Percentiles rank a stretch among this genome's conserved stretches.
phyloP scores from a whole-genome alignment of 2,113 vertebrate genomes.

The Sorex fumeus region DNA sequence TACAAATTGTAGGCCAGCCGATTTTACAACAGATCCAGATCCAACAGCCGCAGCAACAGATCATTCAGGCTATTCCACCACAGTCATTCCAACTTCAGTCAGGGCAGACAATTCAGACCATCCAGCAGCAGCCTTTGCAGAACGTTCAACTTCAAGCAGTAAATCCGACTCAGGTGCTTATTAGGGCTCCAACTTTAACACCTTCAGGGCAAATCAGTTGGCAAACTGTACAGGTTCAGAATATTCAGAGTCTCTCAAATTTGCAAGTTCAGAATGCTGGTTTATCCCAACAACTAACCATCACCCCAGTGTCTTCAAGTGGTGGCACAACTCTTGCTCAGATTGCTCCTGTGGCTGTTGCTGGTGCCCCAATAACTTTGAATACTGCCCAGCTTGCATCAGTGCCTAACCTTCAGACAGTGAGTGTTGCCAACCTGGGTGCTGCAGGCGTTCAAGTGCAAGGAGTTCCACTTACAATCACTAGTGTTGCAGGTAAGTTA shows the following conservation, averaged over 20 bases:
- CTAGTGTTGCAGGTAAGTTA: constrained; percentile 96
- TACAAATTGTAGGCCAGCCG: constrained; percentile 96
- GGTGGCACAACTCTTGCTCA: constrained; percentile 93
- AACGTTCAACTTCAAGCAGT: constrained; percentile 95
- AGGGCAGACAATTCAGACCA: constrained; percentile 93
- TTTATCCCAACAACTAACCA: constrained; percentile 95
- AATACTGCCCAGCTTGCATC: constrained; percentile 97
- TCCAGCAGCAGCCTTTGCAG: constrained; percentile 95
- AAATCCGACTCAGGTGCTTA: constrained; percentile 97
- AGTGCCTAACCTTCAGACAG: constrained; percentile 97
- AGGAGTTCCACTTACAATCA: constrained; percentile 98
- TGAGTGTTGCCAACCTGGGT: constrained; percentile 97
- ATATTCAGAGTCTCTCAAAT: constrained; percentile 93
- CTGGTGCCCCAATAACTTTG: constrained; percentile 96
- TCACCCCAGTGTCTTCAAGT: constrained; percentile 95
- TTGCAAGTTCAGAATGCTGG: constrained; percentile 95
- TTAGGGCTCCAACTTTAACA: constrained; percentile 97
- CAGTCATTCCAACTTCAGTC: constrained; percentile 96
- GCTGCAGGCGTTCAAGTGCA: constrained; percentile 97
- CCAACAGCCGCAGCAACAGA: constrained; percentile 93
- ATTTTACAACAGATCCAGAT: constrained; percentile 97
- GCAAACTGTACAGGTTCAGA: constrained; percentile 98
- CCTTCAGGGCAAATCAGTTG: constrained; percentile 98
- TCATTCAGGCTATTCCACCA: constrained; percentile 92
- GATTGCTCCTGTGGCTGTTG: constrained; percentile 94